Conservation (phyloP, 1,140 invertebrate genomes). For the Phenacoccus solenopsis region DNA sequence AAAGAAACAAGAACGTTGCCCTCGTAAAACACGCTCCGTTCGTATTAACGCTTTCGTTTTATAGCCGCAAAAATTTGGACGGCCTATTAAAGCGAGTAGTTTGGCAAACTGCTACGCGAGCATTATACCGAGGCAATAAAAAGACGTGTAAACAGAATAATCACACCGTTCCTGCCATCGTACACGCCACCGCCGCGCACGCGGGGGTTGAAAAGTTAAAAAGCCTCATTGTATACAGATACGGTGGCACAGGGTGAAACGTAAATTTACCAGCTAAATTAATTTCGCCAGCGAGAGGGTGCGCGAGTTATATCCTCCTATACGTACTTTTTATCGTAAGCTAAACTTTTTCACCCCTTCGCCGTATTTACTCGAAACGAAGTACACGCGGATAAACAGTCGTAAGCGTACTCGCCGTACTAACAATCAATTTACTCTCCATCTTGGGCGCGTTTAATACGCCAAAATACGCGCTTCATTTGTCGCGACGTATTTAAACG, state of each 20-base stretch:
- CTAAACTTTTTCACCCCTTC: no score
- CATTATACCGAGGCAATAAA: not conserved
- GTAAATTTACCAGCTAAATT: not conserved
- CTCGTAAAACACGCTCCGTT: not conserved
- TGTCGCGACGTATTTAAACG: not conserved
- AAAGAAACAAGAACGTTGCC: not conserved
- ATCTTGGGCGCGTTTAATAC: no score
- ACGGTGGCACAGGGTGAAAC: not conserved
- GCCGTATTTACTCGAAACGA: no score
- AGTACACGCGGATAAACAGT: no score
- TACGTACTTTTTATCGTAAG: no score
- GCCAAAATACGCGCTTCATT: no score
- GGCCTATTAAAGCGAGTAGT: not conserved
- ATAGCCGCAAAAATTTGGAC: constrained; percentile 1
- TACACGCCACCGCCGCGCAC: not conserved
- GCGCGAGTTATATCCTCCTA: not conserved
- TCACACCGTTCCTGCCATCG: not conserved
- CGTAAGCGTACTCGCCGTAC: no score
- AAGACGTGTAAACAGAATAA: constrained; percentile 2
- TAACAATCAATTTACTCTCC: no score
- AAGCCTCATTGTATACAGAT: not conserved
- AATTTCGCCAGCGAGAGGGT: not conserved
- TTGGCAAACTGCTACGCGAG: not conserved
- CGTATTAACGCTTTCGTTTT: constrained; percentile 1
- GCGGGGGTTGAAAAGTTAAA: not conserved